Percentiles rank a stretch among this genome's conserved stretches.
Conservation (phyloP, 2,888 invertebrate species). For the Hirudinaria manillensis region DNA sequence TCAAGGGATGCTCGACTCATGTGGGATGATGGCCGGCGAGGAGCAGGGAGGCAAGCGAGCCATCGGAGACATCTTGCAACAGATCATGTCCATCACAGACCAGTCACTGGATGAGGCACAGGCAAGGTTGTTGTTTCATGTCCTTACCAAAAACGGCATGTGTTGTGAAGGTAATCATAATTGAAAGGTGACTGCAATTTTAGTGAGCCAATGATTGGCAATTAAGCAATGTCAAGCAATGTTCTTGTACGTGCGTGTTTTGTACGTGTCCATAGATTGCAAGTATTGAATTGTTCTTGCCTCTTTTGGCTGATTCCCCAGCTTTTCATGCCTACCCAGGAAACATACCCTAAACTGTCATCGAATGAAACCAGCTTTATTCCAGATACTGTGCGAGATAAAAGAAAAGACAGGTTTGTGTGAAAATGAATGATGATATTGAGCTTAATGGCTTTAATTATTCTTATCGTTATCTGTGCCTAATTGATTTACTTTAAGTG, state of each 20-base stretch:
- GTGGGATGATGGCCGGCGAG: slow-evolving; percentile 15
- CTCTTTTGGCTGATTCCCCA: too few relatives aligned
- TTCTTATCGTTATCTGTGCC: too few relatives aligned
- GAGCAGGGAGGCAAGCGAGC: slow-evolving; percentile 62
- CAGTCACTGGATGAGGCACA: slow-evolving; percentile 97
- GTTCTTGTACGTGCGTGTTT: background rate
- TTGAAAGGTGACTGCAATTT: background rate
- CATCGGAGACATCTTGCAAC: slow-evolving; percentile 92
- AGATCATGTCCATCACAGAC: slow-evolving; percentile 98
- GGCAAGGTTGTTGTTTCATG: slow-evolving; percentile 61
- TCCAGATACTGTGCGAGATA: slow-evolving; percentile 96
- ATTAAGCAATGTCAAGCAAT: background rate
- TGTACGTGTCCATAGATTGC: background rate
- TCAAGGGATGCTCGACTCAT: slow-evolving; percentile 18
- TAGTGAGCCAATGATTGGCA: background rate
- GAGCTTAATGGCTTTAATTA: too few relatives aligned
- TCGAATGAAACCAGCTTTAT: slow-evolving; percentile 96
- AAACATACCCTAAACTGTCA: slow-evolving; percentile 97
- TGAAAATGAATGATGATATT: background rate
- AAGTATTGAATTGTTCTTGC: background rate
- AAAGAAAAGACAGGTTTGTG: slow-evolving; percentile 94
- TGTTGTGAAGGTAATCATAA: too few relatives aligned
- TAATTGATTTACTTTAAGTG: too few relatives aligned
- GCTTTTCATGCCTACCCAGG: slow-evolving; percentile 56
- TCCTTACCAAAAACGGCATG: too few relatives aligned